Evolutionary conservation across 2,113 vertebrate species (phyloP), one percentile per base, ranked within the genome.

Genomic region (Megaceryle torquata): DNA sequence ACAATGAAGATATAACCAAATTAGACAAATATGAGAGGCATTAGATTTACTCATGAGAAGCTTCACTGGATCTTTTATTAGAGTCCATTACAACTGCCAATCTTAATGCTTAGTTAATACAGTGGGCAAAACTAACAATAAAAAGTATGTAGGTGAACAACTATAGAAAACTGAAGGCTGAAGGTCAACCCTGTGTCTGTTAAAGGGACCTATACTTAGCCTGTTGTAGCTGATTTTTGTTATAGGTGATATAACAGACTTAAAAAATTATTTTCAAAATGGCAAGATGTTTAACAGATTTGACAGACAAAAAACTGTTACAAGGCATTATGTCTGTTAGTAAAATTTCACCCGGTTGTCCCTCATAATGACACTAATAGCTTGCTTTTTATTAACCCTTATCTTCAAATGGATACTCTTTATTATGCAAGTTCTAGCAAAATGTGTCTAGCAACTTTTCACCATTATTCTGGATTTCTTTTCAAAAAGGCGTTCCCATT

Each of bases 1-100:
- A 86, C 39, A 85, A 79, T 4, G n/a, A 86, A 86, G 46, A 88
- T 68, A 65, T n/a, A 84, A 88, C 89, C 64, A 67, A 91, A 78
- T 83, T 88, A 90, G 91, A 69, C 60, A 88, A 84, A 90, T 37
- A 82, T 2, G 10, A 71, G 69, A 67, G 25, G 53, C 60, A 84
- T 88, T 86, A 60, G 22, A 64, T 71, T 82, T 48, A 44, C 79
- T 93, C 6, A 0, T 76, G 71, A 91, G 75, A 67, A 85, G 35
- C 7, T 86, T 61, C 76, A 35, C 22, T 31, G 17, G 5, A 1
- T 35, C 35, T 81, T 60, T 39, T 48, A 16, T 60, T 79, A 35
- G 64, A 53, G 35, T 53, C 59, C 79, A 41, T 78, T 60, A 43
- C 0, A 3, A 51, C 37, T 41, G 75, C 44, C 59, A 43, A 26